phyloP scores from a whole-genome alignment of 1,140 invertebrate genomes.

The Drosophila equinoxialis region DNA sequence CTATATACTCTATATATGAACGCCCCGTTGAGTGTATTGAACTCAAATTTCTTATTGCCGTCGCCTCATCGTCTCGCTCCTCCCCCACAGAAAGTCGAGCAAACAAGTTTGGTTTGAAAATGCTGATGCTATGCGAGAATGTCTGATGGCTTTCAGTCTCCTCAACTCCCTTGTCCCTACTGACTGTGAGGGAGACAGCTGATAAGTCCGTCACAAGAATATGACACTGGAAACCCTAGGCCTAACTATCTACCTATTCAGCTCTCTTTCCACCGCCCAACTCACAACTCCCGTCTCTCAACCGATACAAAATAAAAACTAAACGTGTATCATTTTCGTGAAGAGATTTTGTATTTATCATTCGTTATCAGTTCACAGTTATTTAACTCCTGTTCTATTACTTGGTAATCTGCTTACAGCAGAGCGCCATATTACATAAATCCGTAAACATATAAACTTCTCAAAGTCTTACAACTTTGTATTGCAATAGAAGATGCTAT shows the following conservation, averaged over 20 bases:
- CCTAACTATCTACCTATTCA: slow-evolving; percentile 18
- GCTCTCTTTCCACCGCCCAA: slow-evolving; percentile 8
- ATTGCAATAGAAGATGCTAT: no score
- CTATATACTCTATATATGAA: slow-evolving; percentile 35
- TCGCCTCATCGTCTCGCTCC: slow-evolving; percentile 19
- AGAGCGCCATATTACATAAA: neutral
- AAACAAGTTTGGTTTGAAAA: slow-evolving; percentile 76
- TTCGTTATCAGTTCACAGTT: slow-evolving; percentile 2
- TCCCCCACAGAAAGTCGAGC: slow-evolving; percentile 46
- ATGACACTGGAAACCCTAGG: slow-evolving; percentile 53
- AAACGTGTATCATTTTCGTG: neutral
- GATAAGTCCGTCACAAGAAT: slow-evolving; percentile 54
- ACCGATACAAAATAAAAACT: neutral
- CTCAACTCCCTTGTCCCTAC: slow-evolving; percentile 16
- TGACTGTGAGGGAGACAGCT: slow-evolving; percentile 32
- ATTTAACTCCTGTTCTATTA: neutral
- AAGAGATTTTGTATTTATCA: neutral
- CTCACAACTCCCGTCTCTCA: neutral
- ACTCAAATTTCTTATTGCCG: slow-evolving; percentile 40
- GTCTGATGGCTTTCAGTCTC: neutral
- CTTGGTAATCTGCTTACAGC: neutral
- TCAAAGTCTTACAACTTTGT: neutral
- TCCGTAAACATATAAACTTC: neutral
- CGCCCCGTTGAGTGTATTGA: slow-evolving; percentile 70
- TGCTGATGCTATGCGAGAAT: slow-evolving; percentile 48